Percentiles rank a stretch among this genome's conserved stretches.
Conservation (phyloP, 2,888 invertebrate species). For the Nemoura dubitans region DNA sequence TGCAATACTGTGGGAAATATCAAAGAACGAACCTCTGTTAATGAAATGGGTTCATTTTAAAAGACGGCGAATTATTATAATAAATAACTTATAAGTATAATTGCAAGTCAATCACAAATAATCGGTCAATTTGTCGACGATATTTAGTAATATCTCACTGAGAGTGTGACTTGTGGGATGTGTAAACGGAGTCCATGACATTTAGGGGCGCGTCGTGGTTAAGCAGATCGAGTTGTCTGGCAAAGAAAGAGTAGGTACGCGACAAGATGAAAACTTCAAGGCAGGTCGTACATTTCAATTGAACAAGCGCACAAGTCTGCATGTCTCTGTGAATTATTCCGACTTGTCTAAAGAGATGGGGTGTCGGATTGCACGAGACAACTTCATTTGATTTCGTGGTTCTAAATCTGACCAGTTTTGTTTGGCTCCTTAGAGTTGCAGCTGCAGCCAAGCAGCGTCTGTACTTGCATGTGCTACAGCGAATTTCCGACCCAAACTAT, state of each 20-base stretch:
- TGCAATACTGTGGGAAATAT: neutral
- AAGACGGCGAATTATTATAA: too few relatives aligned
- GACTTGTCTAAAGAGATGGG: neutral
- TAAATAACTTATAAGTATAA: neutral
- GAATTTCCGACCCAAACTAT: too few relatives aligned
- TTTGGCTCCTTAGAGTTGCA: neutral
- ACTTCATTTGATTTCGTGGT: neutral
- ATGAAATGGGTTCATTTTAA: too few relatives aligned
- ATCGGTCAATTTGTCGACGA: neutral
- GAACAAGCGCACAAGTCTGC: conserved; percentile 4
- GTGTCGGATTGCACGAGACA: neutral
- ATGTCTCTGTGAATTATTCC: neutral
- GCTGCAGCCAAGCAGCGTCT: neutral
- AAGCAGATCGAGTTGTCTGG: neutral
- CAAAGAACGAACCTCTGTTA: too few relatives aligned
- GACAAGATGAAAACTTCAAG: neutral
- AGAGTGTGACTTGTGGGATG: neutral
- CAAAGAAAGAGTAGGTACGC: neutral
- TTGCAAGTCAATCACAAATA: neutral
- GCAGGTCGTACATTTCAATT: neutral
- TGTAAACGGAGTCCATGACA: neutral
- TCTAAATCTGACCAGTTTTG: neutral
- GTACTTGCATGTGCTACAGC: too few relatives aligned
- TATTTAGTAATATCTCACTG: neutral
- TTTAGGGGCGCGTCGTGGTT: neutral